Percentiles rank a stretch among this genome's conserved stretches.
Evolutionary conservation across 2,113 vertebrate species (phyloP).

Genomic region (Ochotona curzoniae): DNA sequence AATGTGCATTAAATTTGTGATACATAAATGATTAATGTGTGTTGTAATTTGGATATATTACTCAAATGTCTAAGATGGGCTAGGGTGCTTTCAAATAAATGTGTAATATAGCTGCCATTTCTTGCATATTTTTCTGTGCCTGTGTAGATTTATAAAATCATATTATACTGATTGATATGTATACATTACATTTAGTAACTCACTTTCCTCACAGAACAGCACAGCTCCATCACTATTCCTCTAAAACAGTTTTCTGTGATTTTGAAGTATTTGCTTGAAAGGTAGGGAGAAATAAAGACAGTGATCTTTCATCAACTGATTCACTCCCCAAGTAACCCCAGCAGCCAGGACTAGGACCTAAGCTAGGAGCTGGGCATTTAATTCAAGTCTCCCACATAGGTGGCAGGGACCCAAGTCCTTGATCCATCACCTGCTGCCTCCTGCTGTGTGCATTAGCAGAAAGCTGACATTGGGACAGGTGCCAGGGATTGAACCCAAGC

Average conservation of each 20-base stretch:
- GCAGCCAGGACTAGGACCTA: no score
- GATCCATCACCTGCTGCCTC: no score
- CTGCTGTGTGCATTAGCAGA: no score
- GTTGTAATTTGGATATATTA: not conserved
- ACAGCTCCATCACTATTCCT: not conserved
- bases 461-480: no score
- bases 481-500: no score
- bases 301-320: no score
- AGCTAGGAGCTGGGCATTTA: no score
- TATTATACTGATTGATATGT: not conserved
- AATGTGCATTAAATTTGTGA: constrained; percentile 13
- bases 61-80: not conserved
- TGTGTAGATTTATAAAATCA: not conserved
- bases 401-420: no score
- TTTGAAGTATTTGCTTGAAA: not conserved
- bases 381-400: no score
- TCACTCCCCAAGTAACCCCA: no score
- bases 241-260: not conserved
- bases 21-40: not conserved
- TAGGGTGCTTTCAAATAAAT: not conserved
- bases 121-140: constrained; percentile 24
- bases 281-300: no score
- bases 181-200: not conserved
- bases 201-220: not conserved
- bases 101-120: not conserved